phyloP scores from a whole-genome alignment of 2,888 invertebrate species.

The Mythimna vitellina region DNA sequence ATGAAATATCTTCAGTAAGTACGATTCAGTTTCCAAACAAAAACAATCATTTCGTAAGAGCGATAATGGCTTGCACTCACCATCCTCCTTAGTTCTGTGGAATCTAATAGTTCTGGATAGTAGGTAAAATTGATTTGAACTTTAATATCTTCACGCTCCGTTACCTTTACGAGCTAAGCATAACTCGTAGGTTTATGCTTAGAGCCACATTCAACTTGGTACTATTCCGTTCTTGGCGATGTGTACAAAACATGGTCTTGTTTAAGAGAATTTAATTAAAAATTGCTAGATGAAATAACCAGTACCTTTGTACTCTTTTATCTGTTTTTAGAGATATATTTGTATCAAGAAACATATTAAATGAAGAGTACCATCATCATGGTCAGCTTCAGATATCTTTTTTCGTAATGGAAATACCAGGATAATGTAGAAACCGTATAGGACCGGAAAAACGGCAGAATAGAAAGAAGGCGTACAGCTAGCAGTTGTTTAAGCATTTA shows the following conservation, averaged over 20 bases:
- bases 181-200: constrained; percentile 41
- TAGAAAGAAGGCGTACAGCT: too few species aligned
- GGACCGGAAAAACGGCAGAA: too few species aligned
- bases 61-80: constrained; percentile 11
- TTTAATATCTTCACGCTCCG: constrained; percentile 56
- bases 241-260: too few species aligned
- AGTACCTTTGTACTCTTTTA: too few species aligned
- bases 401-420: neutral
- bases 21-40: neutral
- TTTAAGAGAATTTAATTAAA: neutral
- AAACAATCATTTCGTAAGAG: constrained; percentile 13
- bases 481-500: neutral
- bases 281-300: neutral
- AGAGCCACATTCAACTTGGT: constrained; percentile 22
- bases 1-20: neutral
- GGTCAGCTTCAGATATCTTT: neutral
- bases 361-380: neutral
- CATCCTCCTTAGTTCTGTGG: neutral
- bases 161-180: constrained; percentile 52
- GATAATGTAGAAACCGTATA: neutral
- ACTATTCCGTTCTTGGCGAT: constrained; percentile 27
- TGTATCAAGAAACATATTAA: neutral
- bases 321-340: neutral
- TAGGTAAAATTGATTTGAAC: constrained; percentile 47
- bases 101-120: constrained; percentile 5